Percentiles rank a stretch among this genome's conserved stretches.
phyloP scores from a whole-genome alignment of 2,888 invertebrate species.

The Gymnosoma rotundatum region DNA sequence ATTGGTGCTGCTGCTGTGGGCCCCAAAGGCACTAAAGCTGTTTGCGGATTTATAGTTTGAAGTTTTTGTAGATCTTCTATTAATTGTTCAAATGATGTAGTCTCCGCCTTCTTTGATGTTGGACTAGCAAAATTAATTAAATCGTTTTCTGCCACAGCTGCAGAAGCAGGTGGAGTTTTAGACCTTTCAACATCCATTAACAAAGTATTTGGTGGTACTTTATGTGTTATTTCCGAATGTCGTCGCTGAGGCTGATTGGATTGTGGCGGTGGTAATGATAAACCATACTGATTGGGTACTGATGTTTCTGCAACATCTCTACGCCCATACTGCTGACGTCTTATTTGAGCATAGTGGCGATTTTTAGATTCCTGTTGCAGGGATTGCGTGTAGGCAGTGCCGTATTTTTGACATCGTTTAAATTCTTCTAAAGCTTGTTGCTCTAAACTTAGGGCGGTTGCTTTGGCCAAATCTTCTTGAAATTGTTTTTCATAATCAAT shows the following conservation, averaged over 20 bases:
- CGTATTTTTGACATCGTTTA: slow-evolving; percentile 83
- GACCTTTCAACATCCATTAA: slow-evolving; percentile 73
- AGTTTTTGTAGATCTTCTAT: slow-evolving; percentile 84
- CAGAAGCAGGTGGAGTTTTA: slow-evolving; percentile 75
- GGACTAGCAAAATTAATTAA: slow-evolving; percentile 89
- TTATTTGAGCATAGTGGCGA: slow-evolving; percentile 70
- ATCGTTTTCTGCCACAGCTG: slow-evolving; percentile 83
- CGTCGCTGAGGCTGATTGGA: slow-evolving; percentile 73
- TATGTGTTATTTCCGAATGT: slow-evolving; percentile 75
- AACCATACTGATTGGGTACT: slow-evolving; percentile 13
- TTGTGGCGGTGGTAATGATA: slow-evolving; percentile 57
- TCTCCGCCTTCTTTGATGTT: slow-evolving; percentile 82
- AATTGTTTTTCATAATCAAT: slow-evolving; percentile 91
- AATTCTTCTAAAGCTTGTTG: slow-evolving; percentile 92
- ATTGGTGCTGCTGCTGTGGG: slow-evolving; percentile 74
- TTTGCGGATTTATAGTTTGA: slow-evolving; percentile 73
- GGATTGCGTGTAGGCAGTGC: slow-evolving; percentile 81
- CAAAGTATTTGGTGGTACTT: slow-evolving; percentile 39
- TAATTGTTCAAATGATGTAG: slow-evolving; percentile 85
- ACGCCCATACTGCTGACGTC: slow-evolving; percentile 65
- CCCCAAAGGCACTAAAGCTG: slow-evolving; percentile 76
- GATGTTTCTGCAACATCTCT: slow-evolving; percentile 42
- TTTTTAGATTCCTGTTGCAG: slow-evolving; percentile 61
- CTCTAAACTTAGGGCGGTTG: slow-evolving; percentile 93
- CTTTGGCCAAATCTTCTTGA: slow-evolving; percentile 93